A percentile compares a stretch with the other conserved stretches of the same genome.
These are phyloP conservation scores for Piaya cayana DNA, from an alignment of 2,113 vertebrate genomes.

Conservation along the genomic window DNA sequence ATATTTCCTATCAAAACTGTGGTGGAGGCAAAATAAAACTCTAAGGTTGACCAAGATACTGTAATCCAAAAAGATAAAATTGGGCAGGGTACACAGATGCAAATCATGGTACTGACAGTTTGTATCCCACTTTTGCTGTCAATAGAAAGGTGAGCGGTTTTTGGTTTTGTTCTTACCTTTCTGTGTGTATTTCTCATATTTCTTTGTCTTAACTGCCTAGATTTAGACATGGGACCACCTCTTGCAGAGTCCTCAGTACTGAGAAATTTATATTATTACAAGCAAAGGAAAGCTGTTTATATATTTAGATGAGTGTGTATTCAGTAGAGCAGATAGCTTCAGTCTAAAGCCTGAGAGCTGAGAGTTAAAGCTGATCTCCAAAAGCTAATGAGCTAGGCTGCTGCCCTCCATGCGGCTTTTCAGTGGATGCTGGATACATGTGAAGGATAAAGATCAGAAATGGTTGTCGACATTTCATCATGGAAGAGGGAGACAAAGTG, in stretches of 20 bases:
- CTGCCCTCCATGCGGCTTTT: background rate
- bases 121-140: background rate
- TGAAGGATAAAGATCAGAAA: background rate
- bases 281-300: background rate
- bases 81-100: fast-evolving
- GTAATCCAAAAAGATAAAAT: background rate
- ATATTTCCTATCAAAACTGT: background rate
- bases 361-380: background rate
- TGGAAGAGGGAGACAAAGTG: background rate
- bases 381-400: background rate
- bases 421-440: background rate
- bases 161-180: background rate
- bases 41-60: background rate
- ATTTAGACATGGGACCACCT: background rate
- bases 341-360: background rate
- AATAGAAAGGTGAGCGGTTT: background rate
- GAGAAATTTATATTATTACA: background rate
- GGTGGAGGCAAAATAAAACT: background rate
- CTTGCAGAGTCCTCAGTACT: background rate
- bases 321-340: background rate
- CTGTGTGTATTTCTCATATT: background rate
- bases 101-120: background rate
- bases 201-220: background rate
- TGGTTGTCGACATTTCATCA: fast-evolving
- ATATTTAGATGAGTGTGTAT: background rate